phyloP scores from a whole-genome alignment of 2,888 invertebrate genomes.

The Polia nebulosa region DNA sequence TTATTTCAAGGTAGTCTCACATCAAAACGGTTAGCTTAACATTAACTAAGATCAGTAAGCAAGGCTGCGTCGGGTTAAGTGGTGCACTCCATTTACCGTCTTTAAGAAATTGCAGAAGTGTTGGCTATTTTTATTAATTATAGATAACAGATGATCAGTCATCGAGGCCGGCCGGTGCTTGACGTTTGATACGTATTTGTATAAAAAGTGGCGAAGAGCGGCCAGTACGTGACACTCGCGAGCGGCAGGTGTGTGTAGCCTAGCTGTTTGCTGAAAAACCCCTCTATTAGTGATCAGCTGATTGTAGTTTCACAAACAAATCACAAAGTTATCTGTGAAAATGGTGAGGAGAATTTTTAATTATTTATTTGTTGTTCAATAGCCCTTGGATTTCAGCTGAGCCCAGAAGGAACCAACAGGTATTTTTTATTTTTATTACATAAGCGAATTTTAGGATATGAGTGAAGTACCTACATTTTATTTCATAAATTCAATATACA shows the following conservation, averaged over 20 bases:
- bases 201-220: conserved; percentile 74
- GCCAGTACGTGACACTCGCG: conserved; percentile 70
- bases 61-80: conserved; percentile 41
- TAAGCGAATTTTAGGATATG: neutral
- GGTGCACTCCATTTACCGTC: conserved; percentile 21
- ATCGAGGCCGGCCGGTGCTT: conserved; percentile 54
- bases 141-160: conserved; percentile 67
- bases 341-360: conserved; percentile 61
- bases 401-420: conserved; percentile 28
- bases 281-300: conserved; percentile 34
- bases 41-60: conserved; percentile 44
- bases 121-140: conserved; percentile 39
- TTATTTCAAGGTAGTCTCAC: conserved; percentile 51
- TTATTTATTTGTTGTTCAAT: conserved; percentile 32
- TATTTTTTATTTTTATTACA: conserved; percentile 3
- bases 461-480: neutral
- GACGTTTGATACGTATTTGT: conserved; percentile 73
- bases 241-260: conserved; percentile 65
- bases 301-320: conserved; percentile 41
- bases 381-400: conserved; percentile 39
- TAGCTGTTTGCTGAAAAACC: conserved; percentile 40
- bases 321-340: conserved; percentile 49
- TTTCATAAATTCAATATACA: neutral
- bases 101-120: conserved; percentile 10
- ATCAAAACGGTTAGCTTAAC: conserved; percentile 29